Conservation (phyloP, 2,113 vertebrate genomes). For the Prunella fulvescens region DNA sequence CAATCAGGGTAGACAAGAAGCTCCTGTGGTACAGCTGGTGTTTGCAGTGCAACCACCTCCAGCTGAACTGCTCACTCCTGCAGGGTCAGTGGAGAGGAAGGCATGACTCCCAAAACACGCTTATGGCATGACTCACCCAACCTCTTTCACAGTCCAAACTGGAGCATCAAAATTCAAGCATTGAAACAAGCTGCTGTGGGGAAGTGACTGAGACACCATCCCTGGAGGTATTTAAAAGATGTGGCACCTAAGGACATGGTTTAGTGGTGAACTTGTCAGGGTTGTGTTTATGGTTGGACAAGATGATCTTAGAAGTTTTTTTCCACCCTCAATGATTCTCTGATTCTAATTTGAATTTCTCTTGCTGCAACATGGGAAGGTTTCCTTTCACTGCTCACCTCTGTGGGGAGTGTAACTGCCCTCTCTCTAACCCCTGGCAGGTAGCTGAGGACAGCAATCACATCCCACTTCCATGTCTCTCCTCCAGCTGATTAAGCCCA, state of each 20-base stretch:
- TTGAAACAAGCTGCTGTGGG: not conserved
- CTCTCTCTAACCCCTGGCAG: not conserved
- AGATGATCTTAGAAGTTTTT: not conserved
- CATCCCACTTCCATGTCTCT: not conserved
- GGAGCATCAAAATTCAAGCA: not conserved
- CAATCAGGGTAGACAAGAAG: not conserved
- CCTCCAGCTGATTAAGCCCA: not conserved
- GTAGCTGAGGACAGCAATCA: not conserved
- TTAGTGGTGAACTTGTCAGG: not conserved
- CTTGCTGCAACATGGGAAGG: not conserved
- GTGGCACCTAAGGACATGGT: not conserved
- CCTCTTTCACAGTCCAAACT: not conserved
- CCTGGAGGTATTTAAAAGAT: not conserved
- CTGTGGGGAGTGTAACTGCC: not conserved
- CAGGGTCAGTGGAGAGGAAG: not conserved
- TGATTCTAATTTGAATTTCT: not conserved
- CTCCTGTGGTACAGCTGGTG: not conserved
- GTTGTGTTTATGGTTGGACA: not conserved
- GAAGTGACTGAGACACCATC: not conserved
- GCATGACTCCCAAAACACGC: fast-evolving
- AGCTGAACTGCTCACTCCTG: not conserved
- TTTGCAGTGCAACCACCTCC: not conserved
- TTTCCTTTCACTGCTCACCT: not conserved
- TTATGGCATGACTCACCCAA: not conserved
- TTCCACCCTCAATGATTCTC: not conserved